Percentiles rank a stretch among this genome's conserved stretches.
Conservation (phyloP, 1,140 invertebrate species). For the Hypothenemus hampei region DNA sequence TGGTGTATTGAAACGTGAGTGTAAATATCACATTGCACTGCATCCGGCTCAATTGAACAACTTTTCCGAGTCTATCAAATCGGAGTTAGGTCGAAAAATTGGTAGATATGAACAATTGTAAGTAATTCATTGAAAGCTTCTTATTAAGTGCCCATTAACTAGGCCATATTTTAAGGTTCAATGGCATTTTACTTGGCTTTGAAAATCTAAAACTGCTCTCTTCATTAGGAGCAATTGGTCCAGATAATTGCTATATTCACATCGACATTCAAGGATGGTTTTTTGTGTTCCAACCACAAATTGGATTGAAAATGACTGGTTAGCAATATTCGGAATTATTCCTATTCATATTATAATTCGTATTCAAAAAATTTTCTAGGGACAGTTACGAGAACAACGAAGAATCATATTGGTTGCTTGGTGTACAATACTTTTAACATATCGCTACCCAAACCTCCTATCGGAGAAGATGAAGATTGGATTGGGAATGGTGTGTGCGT, state of each 20-base stretch:
- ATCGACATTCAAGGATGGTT: constrained; percentile 60
- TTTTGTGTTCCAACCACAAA: constrained; percentile 56
- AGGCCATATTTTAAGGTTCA: too few species aligned
- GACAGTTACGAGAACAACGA: constrained; percentile 56
- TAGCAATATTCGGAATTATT: constrained; percentile 36
- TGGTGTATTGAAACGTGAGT: constrained; percentile 51
- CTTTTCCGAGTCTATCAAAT: constrained; percentile 50
- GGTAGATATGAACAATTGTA: constrained; percentile 53
- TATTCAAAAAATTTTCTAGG: constrained; percentile 44
- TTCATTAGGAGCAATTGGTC: constrained; percentile 49
- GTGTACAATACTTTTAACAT: constrained; percentile 63
- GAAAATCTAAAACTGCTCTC: constrained; percentile 56
- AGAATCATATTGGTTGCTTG: constrained; percentile 57
- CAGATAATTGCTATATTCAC: constrained; percentile 56
- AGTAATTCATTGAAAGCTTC: constrained; percentile 8
- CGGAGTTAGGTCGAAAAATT: constrained; percentile 51
- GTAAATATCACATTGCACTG: constrained; percentile 52
- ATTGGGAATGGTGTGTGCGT: constrained; percentile 50
- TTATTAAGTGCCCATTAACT: neutral
- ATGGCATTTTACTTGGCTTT: constrained; percentile 59
- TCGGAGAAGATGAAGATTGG: constrained; percentile 50
- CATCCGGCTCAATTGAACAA: constrained; percentile 58
- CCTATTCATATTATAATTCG: neutral
- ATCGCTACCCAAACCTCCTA: constrained; percentile 52
- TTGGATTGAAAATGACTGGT: constrained; percentile 50